A percentile compares a stretch with the other conserved stretches of the same genome.
phyloP scores from a whole-genome alignment of 2,797 vertebrate species.

The Rhodeus uyekii region DNA sequence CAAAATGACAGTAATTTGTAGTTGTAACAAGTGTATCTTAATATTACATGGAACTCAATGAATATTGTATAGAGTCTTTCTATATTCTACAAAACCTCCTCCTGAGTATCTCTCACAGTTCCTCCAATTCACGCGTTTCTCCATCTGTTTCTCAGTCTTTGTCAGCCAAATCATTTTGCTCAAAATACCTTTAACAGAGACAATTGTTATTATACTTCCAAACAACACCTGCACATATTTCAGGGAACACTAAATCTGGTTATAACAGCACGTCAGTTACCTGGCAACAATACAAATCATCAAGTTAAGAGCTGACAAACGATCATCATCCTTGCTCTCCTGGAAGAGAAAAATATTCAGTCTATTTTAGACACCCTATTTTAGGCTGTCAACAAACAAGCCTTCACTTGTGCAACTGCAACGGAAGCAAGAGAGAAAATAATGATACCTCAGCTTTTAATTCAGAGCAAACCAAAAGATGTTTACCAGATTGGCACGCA shows the following conservation, averaged over 20 bases:
- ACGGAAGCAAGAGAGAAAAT: not conserved
- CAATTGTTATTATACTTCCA: not conserved
- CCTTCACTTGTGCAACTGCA: not conserved
- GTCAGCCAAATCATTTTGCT: slow-evolving; percentile 84
- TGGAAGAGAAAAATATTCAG: slow-evolving; percentile 59
- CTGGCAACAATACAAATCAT: slow-evolving; percentile 97
- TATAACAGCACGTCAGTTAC: slow-evolving; percentile 65
- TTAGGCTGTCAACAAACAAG: slow-evolving; percentile 3
- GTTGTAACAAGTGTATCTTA: not conserved
- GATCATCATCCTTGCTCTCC: slow-evolving; percentile 88
- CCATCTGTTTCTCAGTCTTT: slow-evolving; percentile 64
- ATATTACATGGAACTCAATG: not conserved
- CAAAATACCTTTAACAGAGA: slow-evolving; percentile 79
- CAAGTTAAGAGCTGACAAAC: slow-evolving; percentile 90
- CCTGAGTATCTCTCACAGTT: not conserved
- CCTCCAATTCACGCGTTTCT: not conserved
- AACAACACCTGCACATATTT: slow-evolving; percentile 19
- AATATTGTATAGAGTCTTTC: not conserved
- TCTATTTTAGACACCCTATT: not conserved
- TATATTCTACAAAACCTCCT: not conserved
- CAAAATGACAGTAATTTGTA: not conserved
- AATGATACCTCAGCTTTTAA: not conserved
- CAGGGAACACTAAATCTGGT: not conserved
- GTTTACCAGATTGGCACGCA: slow-evolving; percentile 84
- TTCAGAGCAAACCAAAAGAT: slow-evolving; percentile 5